Evolutionary conservation across 1,140 invertebrate species (phyloP).

Genomic region (Temnothorax longispinosus): DNA sequence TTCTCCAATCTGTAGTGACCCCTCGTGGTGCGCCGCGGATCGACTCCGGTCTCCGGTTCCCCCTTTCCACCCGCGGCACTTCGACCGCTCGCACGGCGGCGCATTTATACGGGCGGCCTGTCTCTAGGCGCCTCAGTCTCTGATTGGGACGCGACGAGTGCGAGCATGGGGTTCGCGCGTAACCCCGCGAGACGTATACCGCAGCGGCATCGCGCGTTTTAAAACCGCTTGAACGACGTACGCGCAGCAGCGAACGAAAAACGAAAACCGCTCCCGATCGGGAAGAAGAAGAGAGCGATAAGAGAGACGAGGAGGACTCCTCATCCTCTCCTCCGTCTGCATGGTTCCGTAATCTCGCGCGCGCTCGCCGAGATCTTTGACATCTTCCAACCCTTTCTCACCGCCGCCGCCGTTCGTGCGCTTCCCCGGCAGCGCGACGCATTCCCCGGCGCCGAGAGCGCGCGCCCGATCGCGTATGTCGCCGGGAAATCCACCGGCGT

Average conservation of each 20-base stretch:
- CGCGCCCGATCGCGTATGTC: slow-evolving; percentile 47
- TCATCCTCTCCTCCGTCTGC: not conserved
- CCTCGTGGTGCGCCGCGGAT: slow-evolving; percentile 13
- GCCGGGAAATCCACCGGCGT: slow-evolving; percentile 23
- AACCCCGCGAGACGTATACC: slow-evolving; percentile 62
- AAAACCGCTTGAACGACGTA: slow-evolving; percentile 15
- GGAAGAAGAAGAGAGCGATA: not conserved
- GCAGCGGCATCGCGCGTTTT: slow-evolving; percentile 38
- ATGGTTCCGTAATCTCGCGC: not conserved
- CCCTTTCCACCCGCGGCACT: slow-evolving; percentile 14
- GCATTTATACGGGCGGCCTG: slow-evolving; percentile 82
- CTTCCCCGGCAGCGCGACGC: not conserved
- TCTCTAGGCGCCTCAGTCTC: slow-evolving; percentile 81
- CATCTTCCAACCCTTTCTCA: not conserved
- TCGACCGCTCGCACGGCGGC: slow-evolving; percentile 53
- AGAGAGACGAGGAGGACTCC: not conserved
- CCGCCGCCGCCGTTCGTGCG: not conserved
- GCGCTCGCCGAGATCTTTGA: not conserved
- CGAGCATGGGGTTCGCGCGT: slow-evolving; percentile 75
- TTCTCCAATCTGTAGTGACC: slow-evolving; percentile 2
- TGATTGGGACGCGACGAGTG: slow-evolving; percentile 79
- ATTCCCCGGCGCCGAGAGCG: slow-evolving; percentile 31
- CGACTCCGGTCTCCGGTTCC: not conserved
- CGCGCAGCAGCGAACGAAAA: not conserved
- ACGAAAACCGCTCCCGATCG: no score